Evolutionary conservation across 1,140 invertebrate species (phyloP), one percentile per base, ranked within the genome.

Genomic region (Ephestia elutella): DNA sequence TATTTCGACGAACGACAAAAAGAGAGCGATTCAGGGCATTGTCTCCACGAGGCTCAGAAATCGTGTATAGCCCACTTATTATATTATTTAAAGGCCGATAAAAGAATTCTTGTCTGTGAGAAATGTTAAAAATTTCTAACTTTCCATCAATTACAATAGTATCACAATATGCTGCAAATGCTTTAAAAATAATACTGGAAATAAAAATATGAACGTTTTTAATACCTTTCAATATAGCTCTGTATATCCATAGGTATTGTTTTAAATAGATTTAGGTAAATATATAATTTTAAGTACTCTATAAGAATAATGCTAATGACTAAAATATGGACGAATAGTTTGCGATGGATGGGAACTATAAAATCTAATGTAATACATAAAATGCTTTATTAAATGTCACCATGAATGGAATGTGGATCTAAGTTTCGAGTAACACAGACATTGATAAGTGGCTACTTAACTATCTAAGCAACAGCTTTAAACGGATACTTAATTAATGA

Each of bases 261-360:
- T 15, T 38, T 44, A 44, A 53, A 20, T 50, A 20, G 20, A 4
- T 50, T 53, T 25, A 20, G 21, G 10, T n/a, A n/a, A 53, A 25
- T 25, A 53, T 25, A 53, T 50, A 50, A 50, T 25, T 53, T 77
- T 83, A 85, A 86, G 81, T 85, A 82, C 80, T 59, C 67, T 73
- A 78, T 57, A 25, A 62, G 69, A 68, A 63, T 50, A 69, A 68
- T 65, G 55, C 78, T 85, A 86, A 63, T 87, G 85, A 87, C 85
- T 87, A 86, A 73, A 77, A 78, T 79, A 82, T 87, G 82, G 85
- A 87, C 82, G 82, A 85, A 87, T 82, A 79, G 62, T 71, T 85
- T 82, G 70, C 75, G 74, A 79, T 69, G 79, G 76, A 80, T 80
- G 73, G 71, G 64, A 61, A 62, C 64, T 62, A 74, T 61, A 65